Evolutionary conservation across 1,140 invertebrate species (phyloP).

Genomic region (Drosophila oshimai): DNA sequence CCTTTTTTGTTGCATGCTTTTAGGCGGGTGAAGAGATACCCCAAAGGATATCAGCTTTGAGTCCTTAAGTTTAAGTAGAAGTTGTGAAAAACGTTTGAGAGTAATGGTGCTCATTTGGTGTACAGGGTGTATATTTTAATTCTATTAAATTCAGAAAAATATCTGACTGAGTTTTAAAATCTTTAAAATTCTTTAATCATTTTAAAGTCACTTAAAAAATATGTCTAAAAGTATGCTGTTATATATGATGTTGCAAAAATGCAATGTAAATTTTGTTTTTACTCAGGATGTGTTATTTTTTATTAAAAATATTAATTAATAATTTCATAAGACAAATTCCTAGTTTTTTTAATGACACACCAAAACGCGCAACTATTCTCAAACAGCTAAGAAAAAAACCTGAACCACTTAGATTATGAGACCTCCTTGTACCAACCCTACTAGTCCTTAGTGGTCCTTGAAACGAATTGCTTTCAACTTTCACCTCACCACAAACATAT

Average conservation of each 20-base stretch:
- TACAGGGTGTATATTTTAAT: too few species aligned
- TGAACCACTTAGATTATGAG: neutral
- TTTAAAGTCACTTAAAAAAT: neutral
- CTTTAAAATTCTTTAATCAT: too few species aligned
- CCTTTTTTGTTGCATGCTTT: slow-evolving; percentile 34
- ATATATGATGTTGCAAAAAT: too few species aligned
- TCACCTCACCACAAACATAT: slow-evolving; percentile 28
- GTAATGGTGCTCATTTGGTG: neutral
- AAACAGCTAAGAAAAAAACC: neutral
- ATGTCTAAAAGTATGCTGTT: neutral
- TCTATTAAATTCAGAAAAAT: too few species aligned
- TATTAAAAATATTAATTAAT: too few species aligned
- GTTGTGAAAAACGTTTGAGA: neutral
- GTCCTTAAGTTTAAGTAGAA: neutral
- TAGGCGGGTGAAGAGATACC: neutral
- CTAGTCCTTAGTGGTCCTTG: neutral
- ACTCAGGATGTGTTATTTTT: too few species aligned
- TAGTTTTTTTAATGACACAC: neutral
- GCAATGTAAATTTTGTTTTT: too few species aligned
- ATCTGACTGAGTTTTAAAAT: too few species aligned
- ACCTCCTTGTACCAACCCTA: neutral
- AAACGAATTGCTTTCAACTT: slow-evolving; percentile 15
- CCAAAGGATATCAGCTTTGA: neutral
- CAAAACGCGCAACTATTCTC: neutral
- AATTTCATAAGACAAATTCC: too few species aligned